Evolutionary conservation across 2,888 invertebrate species (phyloP), one percentile per base, ranked within the genome.

Genomic region (Rhodophaea formosa): DNA sequence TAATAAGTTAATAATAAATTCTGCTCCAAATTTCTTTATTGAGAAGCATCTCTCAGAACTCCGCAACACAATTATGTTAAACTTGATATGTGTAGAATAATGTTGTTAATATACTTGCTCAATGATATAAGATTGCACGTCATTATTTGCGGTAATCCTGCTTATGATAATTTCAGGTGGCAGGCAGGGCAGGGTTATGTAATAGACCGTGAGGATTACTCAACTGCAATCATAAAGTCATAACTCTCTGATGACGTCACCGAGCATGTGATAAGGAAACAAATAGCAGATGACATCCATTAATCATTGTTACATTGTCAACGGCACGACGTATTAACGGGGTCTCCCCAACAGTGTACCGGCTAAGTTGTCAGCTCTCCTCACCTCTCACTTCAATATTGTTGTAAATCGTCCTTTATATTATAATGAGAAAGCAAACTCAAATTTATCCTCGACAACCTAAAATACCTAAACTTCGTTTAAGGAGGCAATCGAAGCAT

Each of bases 231-330:
- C n/a, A 14, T n/a, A n/a, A n/a, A 12, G 45, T 42, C 57, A 44
- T 44, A 15, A 53, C 42, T 53, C 44, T 14, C 10, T 7, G 15
- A 30, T 54, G 54, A 60, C 61, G 61, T 56, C 47, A 51, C 45
- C 16, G 32, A 39, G 30, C 39, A 47, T 51, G 29, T 56, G 70
- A 73, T 73, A 74, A 68, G 66, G 65, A 71, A 73, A 76, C 76
- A 74, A 78, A 79, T 77, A 75, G 76, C 74, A 73, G 78, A 79
- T 77, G 74, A 64, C 66, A 60, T 63, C 65, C 74, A 77, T 81
- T 76, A 72, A 79, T 82, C 74, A 75, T 80, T 72, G 72, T 79
- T 75, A 78, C 69, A 69, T 66, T 75, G 74, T 74, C 73, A 70
- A 66, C n/a, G n/a, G n/a, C n/a, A n/a, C n/a, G n/a, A n/a, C n/a